Base-by-base conservation (phyloP, 1,140 invertebrate genomes). In the Ips nitidus region DNA sequence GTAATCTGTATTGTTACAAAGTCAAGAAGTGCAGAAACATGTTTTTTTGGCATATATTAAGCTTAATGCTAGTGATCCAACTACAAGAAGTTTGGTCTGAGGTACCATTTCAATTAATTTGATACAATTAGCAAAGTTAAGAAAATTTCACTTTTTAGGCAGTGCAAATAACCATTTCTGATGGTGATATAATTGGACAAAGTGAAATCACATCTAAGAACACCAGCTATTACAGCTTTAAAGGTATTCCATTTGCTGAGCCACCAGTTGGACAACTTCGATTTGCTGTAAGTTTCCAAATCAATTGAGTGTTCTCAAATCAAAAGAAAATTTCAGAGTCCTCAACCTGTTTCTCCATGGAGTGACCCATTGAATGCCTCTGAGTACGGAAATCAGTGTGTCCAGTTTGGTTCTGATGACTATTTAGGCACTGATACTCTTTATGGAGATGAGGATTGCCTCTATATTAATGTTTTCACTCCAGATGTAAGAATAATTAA, bases 381-480 rank as follows among this genome's bases (percentile, higher is more conserved):
- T 8, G n/a, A 38, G 1, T 52, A 63, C n/a, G 39, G 57, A 50
- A 55, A 38, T 43, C 36, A 63, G n/a, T 69, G 60, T 41, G 5
- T 41, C 8, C 67, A 69, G 40, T 52, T 38, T 62, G 1, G 4
- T 39, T 4, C 6, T 8, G 37, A 41, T 36, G 43, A 43, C 43
- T 36, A 4, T 43, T 37, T 69, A 22, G 53, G 42, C 6, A 7
- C 36, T 40, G 37, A n/a, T 37, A 6, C 41, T 7, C 2, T 68
- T 42, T 36, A 3, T 40, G 67, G 67, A 40, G 8, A 42, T 2
- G 67, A 69, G 53, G 67, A 69, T 43, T 69, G 67, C 36, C 50
- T 69, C 5, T 56, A 63, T 43, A 57, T 69, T 58, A 69, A 69
- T 50, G 67, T 69, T 5, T 69, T 63, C 37, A 64, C 61, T 41